Evolutionary conservation across 2,888 invertebrate species (phyloP), one percentile per base, ranked within the genome.

Genomic region (Pegoplata infirma): DNA sequence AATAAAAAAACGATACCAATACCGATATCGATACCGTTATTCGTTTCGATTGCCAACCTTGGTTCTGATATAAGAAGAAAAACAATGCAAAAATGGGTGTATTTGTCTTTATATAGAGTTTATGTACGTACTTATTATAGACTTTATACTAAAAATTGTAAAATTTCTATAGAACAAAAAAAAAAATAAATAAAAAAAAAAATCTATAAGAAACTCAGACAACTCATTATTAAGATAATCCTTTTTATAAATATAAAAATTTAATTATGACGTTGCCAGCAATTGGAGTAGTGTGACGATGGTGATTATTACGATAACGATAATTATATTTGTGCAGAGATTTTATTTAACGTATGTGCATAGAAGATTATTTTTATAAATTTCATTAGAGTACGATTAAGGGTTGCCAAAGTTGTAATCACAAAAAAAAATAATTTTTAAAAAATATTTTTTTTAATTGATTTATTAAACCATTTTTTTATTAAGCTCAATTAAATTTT

Each of bases 231-330:
- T 36, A 66, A 28, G 44, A 32, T 59, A 17, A 44, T 59, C 12
- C 28, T 40, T 12, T 75, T 63, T 10, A 46, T 71, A 46, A 40
- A 28, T 25, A 49, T n/a, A 61, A 19, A 44, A 14, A 10, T 58
- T 36, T 14, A 49, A 47, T 46, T 49, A 44, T 49, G 64, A 46
- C 12, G 25, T 46, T 55, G 47, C 19, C 28, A n/a, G 17, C 40
- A 25, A 23, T n/a, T n/a, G n/a, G 12, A 19, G 16, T 49, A 28
- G 17, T 17, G 59, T 69, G 10, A n/a, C n/a, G n/a, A 44, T 14
- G 51, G 21, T 16, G 61, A 61, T 69, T 51, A 53, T 32, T 16
- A 16, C 23, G 40, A 59, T 59, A 59, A 59, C n/a, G 6, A 69
- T 51, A 44, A 59, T 40, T 28, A 53, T 44, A 28, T 32, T 7